A percentile compares a stretch with the other conserved stretches of the same genome.
These are phyloP conservation scores for Bolinopsis microptera DNA, from an alignment of 37 sponge, comb jelly and placozoan genomes.

Conservation along the genomic window DNA sequence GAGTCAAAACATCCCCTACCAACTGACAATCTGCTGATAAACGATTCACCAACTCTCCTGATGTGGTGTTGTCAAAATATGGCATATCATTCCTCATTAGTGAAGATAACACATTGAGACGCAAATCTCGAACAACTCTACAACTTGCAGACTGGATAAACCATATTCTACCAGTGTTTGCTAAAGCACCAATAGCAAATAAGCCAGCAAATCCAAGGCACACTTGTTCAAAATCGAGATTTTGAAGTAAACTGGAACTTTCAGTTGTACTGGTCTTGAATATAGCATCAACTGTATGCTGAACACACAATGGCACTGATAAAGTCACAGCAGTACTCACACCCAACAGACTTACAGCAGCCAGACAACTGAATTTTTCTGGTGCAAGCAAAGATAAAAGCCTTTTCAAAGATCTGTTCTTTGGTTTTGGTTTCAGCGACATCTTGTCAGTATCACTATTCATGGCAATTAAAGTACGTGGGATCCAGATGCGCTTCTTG, in stretches of 20 bases:
- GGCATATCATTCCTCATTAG: conserved; percentile 17
- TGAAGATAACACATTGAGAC: conserved; percentile 32
- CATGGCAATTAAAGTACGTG: background rate
- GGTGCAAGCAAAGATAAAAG: conserved; percentile 21
- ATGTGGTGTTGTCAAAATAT: conserved; percentile 39
- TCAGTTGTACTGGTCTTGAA: background rate
- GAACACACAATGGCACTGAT: conserved; percentile 68
- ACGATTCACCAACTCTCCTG: conserved; percentile 46
- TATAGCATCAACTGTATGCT: conserved; percentile 67
- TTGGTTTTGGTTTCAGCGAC: conserved; percentile 36
- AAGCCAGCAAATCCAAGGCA: conserved; percentile 55
- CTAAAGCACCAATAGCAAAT: conserved; percentile 67
- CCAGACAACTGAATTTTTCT: conserved; percentile 38
- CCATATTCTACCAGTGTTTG: conserved; percentile 68
- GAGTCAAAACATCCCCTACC: conserved; percentile 67
- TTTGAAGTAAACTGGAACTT: background rate
- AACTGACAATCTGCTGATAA: conserved; percentile 50
- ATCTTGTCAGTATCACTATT: background rate
- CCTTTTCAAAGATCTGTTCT: conserved; percentile 14
- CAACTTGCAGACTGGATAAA: conserved; percentile 69
- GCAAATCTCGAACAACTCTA: conserved; percentile 37
- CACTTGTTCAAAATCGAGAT: conserved; percentile 7
- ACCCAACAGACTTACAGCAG: conserved; percentile 61
- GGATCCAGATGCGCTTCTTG: background rate
- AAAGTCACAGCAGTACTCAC: conserved; percentile 67